Evolutionary conservation across 1,140 invertebrate species (phyloP).

Genomic region (Neodiprion virginianus): DNA sequence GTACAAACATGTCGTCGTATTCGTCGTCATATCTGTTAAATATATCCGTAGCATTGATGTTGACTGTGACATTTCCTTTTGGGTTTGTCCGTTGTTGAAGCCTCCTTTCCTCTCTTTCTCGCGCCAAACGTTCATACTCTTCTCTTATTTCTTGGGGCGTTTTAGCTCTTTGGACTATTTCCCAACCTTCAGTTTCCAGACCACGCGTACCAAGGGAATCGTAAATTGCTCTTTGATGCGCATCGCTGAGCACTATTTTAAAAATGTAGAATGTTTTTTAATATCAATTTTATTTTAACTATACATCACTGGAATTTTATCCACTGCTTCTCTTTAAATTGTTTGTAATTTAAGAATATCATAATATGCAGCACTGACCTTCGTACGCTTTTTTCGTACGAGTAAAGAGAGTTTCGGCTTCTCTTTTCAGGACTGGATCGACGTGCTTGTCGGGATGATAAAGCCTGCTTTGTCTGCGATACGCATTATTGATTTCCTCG

Average conservation of each 20-base stretch:
- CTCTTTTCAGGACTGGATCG: constrained; percentile 78
- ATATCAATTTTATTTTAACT: constrained; percentile 13
- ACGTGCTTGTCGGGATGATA: constrained; percentile 96
- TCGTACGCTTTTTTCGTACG: constrained; percentile 93
- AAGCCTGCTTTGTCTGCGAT: constrained; percentile 84
- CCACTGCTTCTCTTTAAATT: constrained; percentile 60
- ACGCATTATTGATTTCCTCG: constrained; percentile 92
- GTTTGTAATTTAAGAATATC: constrained; percentile 11
- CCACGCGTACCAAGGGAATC: constrained; percentile 81
- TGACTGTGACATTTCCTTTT: constrained; percentile 83
- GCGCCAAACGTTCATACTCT: constrained; percentile 87
- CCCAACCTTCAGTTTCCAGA: constrained; percentile 90
- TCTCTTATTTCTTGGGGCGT: constrained; percentile 93
- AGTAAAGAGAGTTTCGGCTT: constrained; percentile 91
- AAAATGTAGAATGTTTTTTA: constrained; percentile 27
- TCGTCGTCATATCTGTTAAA: constrained; percentile 84
- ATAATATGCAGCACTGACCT: constrained; percentile 65
- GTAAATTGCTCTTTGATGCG: constrained; percentile 81
- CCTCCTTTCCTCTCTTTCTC: constrained; percentile 81
- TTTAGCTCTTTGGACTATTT: constrained; percentile 87
- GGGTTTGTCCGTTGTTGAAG: constrained; percentile 91
- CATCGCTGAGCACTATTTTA: constrained; percentile 75
- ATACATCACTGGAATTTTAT: constrained; percentile 61
- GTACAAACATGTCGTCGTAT: constrained; percentile 59
- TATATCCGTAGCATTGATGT: constrained; percentile 91